A percentile compares a stretch with the other conserved stretches of the same genome.
Evolutionary conservation across 1,140 invertebrate species (phyloP).

Genomic region (Aphelinus certus): DNA sequence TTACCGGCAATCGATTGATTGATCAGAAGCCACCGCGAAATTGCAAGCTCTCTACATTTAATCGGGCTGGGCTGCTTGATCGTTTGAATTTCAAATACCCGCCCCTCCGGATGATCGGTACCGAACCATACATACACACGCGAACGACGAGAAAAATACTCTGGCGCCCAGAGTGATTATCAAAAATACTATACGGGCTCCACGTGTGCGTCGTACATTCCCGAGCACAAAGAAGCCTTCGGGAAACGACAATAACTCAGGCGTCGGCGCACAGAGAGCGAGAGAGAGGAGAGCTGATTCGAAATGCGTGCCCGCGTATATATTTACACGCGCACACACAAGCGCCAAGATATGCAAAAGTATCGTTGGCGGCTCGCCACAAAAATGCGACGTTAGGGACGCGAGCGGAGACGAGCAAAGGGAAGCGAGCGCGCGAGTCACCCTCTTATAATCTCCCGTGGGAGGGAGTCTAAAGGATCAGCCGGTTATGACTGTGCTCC

Average conservation of each 20-base stretch:
- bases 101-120: no score
- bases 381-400: constrained; percentile 47
- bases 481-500: constrained; percentile 57
- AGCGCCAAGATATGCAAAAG: constrained; percentile 39
- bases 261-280: background rate
- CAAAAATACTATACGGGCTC: constrained; percentile 8
- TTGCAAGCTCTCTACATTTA: no score
- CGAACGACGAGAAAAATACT: no score
- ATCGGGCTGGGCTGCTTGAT: background rate
- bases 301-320: constrained; percentile 1
- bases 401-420: constrained; percentile 39
- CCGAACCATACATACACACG: no score
- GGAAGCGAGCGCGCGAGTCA: constrained; percentile 8
- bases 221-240: constrained; percentile 24
- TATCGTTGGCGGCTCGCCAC: constrained; percentile 47
- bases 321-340: background rate
- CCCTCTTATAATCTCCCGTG: constrained; percentile 58
- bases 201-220: constrained; percentile 12
- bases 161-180: background rate
- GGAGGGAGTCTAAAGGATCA: constrained; percentile 50
- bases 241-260: constrained; percentile 34
- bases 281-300: constrained; percentile 24
- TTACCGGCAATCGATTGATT: constrained; percentile 38
- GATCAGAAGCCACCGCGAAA: constrained; percentile 5
- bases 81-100: constrained; percentile 14